Percentiles rank a stretch among this genome's conserved stretches.
phyloP scores from a whole-genome alignment of 2,797 vertebrate species.

The Podarcis siculus region DNA sequence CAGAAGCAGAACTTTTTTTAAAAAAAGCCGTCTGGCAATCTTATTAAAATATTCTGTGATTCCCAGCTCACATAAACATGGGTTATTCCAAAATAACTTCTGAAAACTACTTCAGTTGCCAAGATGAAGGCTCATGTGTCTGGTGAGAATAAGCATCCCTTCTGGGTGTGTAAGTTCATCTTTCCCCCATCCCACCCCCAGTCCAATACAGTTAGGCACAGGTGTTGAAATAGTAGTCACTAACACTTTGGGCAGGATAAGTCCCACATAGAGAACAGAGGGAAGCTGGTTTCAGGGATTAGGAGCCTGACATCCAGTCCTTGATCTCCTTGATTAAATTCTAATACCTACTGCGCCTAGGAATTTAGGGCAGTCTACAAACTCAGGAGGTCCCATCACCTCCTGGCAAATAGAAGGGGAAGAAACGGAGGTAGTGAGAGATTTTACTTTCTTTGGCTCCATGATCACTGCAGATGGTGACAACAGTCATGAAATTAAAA shows the following conservation, averaged over 20 bases:
- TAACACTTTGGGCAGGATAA: neutral
- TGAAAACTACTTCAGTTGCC: neutral
- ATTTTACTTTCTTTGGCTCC: no score
- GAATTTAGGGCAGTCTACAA: no score
- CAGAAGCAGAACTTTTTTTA: neutral
- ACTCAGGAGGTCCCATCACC: no score
- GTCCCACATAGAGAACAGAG: neutral
- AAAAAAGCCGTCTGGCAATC: neutral
- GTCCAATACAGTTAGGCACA: neutral
- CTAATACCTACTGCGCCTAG: no score
- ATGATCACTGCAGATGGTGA: no score
- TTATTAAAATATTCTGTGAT: neutral
- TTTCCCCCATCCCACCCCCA: neutral
- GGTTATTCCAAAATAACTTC: neutral
- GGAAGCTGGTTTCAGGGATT: neutral
- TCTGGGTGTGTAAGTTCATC: neutral
- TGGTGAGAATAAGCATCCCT: neutral
- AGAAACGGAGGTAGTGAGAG: no score
- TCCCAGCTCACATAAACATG: conserved; percentile 29
- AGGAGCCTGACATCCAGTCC: no score
- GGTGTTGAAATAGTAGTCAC: neutral
- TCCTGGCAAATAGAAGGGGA: no score
- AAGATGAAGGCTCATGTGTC: neutral
- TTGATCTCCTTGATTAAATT: no score
- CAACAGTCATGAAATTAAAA: no score